These are phyloP conservation scores for Poeciliopsis prolifica DNA, from an alignment of 2,113 vertebrate species.

Conservation along the genomic window DNA sequence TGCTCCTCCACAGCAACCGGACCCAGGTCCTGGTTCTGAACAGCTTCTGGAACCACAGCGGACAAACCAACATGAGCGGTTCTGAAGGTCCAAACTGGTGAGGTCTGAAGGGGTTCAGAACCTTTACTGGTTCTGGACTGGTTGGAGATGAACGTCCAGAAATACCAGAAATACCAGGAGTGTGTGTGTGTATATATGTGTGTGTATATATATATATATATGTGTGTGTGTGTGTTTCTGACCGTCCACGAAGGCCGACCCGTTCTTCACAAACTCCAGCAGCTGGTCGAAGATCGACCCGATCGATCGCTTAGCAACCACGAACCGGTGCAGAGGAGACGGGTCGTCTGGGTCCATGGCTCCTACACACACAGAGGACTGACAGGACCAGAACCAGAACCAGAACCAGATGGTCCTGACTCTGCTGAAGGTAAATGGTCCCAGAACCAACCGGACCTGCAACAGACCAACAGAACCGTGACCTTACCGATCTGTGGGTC, in stretches of 20 bases:
- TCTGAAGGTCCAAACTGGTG: neutral
- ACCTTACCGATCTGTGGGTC: neutral
- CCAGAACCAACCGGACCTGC: neutral
- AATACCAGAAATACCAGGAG: too few relatives aligned
- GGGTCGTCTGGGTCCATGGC: conserved; percentile 39
- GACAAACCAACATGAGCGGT: neutral
- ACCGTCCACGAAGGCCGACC: conserved; percentile 89
- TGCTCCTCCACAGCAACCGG: conserved; percentile 82
- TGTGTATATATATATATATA: too few relatives aligned
- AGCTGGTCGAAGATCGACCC: conserved; percentile 87
- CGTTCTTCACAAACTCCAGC: conserved; percentile 87
- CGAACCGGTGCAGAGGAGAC: conserved; percentile 89
- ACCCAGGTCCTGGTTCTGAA: conserved; percentile 81
- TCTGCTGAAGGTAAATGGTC: too few relatives aligned
- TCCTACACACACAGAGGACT: neutral
- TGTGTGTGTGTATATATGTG: too few relatives aligned
- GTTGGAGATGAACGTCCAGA: neutral
- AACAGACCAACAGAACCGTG: neutral
- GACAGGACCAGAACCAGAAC: neutral
- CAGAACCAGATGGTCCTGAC: neutral
- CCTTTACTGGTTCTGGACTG: neutral
- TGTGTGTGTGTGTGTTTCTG: conserved; percentile 17
- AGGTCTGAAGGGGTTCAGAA: neutral
- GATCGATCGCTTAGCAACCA: conserved; percentile 88
- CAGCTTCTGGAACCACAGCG: conserved; percentile 75